Percentiles rank a stretch among this genome's conserved stretches.
These are phyloP conservation scores for Petrolisthes manimaculis DNA, from an alignment of 2,888 invertebrate genomes.

Conservation along the genomic window DNA sequence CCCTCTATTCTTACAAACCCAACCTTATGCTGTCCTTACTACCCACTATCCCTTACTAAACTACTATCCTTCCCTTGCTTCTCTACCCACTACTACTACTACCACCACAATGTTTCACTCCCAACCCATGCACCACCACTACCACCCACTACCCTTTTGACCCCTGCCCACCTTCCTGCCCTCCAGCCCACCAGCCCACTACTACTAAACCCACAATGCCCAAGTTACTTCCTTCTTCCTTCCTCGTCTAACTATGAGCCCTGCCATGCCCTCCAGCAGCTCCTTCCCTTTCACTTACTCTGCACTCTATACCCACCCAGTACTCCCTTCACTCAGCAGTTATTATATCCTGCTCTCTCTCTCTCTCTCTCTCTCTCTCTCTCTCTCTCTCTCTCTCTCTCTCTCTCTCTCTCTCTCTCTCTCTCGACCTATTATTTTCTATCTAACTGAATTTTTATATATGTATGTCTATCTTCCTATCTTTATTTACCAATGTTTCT, in stretches of 20 bases:
- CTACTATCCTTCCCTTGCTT: background rate
- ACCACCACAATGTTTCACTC: background rate
- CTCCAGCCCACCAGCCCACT: background rate
- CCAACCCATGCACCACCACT: background rate
- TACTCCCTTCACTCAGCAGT: background rate
- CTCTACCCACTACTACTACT: background rate
- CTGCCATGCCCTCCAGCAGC: background rate
- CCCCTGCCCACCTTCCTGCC: background rate
- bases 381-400: constrained; percentile 3
- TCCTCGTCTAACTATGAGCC: background rate
- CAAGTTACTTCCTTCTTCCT: background rate
- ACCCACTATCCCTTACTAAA: background rate
- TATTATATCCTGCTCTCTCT: background rate
- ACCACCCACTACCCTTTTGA: background rate
- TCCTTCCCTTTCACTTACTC: background rate
- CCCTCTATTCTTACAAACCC: too few relatives aligned
- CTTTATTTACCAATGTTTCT: too few relatives aligned
- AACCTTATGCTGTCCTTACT: too few relatives aligned
- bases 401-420: background rate
- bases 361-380: background rate
- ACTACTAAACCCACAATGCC: background rate
- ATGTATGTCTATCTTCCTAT: background rate
- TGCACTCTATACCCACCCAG: background rate
- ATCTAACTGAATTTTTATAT: background rate
- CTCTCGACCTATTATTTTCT: background rate